Evolutionary conservation across 2,113 vertebrate species (phyloP).

Genomic region (Columba livia): DNA sequence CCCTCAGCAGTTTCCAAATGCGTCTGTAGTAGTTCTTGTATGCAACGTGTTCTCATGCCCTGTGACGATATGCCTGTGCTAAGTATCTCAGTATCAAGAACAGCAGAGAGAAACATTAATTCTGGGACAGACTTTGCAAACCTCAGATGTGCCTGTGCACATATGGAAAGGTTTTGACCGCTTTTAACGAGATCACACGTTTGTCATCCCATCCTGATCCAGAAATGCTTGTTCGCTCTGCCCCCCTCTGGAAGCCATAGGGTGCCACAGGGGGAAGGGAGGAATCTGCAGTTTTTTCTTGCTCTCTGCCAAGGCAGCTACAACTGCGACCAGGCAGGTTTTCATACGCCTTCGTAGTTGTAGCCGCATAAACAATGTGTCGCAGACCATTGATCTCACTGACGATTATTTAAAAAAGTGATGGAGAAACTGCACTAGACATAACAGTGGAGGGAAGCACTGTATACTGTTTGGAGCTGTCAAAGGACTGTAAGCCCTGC

Average conservation of each 20-base stretch:
- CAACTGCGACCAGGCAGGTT: neutral
- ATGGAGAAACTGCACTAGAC: neutral
- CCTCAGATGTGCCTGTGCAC: neutral
- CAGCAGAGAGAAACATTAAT: neutral
- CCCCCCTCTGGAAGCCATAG: neutral
- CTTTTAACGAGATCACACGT: neutral
- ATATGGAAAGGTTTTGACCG: neutral
- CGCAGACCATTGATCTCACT: neutral
- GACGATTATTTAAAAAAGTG: neutral
- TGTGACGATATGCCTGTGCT: neutral
- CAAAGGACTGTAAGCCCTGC: neutral
- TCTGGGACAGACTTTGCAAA: neutral
- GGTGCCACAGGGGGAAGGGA: neutral
- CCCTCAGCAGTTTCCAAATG: neutral
- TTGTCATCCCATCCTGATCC: neutral
- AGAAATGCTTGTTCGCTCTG: neutral
- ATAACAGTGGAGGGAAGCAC: neutral
- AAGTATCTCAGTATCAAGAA: neutral
- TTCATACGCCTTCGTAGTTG: neutral
- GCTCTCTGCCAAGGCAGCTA: neutral
- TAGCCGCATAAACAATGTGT: fast-evolving
- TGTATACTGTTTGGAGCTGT: neutral
- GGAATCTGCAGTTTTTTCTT: no score
- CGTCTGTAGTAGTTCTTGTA: neutral
- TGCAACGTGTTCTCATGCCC: neutral